Percentiles rank a stretch among this genome's conserved stretches.
Evolutionary conservation across 2,888 invertebrate species (phyloP).

Genomic region (Pseudoips prasinana): DNA sequence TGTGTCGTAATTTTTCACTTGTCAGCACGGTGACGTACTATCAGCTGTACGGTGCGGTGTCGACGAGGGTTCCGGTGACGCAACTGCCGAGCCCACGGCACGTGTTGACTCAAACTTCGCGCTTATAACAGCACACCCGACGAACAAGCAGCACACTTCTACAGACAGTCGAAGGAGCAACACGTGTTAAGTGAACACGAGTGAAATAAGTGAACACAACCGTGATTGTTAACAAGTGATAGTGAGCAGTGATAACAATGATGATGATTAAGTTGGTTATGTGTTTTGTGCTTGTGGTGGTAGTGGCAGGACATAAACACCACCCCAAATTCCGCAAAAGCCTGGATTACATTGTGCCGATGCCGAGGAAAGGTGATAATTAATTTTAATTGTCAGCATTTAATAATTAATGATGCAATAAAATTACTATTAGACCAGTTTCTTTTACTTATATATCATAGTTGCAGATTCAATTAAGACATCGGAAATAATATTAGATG

Average conservation of each 20-base stretch:
- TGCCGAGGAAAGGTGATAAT: slow-evolving; percentile 56
- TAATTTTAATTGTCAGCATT: slow-evolving; percentile 1
- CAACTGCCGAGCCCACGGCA: slow-evolving; percentile 44
- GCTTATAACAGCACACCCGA: slow-evolving; percentile 64
- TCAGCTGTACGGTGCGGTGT: slow-evolving; percentile 45
- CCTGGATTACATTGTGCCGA: slow-evolving; percentile 36
- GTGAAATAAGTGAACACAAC: no score
- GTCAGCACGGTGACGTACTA: slow-evolving; percentile 42
- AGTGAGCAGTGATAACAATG: slow-evolving; percentile 14
- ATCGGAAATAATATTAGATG: no score
- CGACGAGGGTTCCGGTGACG: slow-evolving; percentile 40
- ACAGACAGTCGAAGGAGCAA: slow-evolving; percentile 53
- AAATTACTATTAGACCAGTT: no score
- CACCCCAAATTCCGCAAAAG: slow-evolving; percentile 61
- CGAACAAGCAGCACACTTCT: slow-evolving; percentile 53
- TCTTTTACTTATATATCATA: no score
- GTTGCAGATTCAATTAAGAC: no score
- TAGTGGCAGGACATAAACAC: slow-evolving; percentile 48
- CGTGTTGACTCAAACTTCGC: slow-evolving; percentile 48
- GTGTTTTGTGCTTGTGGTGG: slow-evolving; percentile 54
- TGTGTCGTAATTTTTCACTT: slow-evolving; percentile 6
- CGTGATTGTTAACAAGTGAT: slow-evolving; percentile 26
- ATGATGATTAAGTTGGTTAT: slow-evolving; percentile 61
- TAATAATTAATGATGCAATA: neutral
- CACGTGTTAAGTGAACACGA: slow-evolving; percentile 47